These are phyloP conservation scores for Chironex yamaguchii DNA, from an alignment of 30 jellyfish, hydroid and myxozoan genomes.

Conservation along the genomic window DNA sequence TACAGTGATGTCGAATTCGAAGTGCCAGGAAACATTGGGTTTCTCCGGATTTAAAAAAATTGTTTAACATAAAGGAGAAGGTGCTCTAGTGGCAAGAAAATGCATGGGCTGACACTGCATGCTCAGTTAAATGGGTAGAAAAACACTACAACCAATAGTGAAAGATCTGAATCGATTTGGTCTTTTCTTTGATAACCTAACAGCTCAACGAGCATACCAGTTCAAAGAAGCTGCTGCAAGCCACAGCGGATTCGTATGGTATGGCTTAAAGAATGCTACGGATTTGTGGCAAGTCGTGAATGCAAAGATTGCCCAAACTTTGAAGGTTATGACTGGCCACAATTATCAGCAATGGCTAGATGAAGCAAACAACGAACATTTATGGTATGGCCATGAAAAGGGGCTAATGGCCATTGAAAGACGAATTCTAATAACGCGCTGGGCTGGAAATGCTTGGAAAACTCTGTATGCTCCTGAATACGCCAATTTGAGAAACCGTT, in stretches of 20 bases:
- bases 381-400: slow-evolving; percentile 43
- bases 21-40: too few species aligned
- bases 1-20: too few species aligned
- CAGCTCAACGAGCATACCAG: slow-evolving; percentile 18
- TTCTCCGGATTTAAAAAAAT: too few species aligned
- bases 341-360: slow-evolving; percentile 19
- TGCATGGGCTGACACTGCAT: neutral
- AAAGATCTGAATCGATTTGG: neutral
- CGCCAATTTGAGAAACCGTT: neutral
- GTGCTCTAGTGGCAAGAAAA: neutral
- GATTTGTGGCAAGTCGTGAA: slow-evolving; percentile 61
- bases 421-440: neutral
- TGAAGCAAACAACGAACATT: slow-evolving; percentile 14
- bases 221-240: slow-evolving; percentile 43
- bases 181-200: slow-evolving; percentile 25
- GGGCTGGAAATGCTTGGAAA: neutral
- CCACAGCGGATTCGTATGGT: slow-evolving; percentile 6
- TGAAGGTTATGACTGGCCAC: neutral
- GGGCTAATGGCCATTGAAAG: neutral
- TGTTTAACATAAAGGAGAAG: neutral
- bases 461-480: neutral
- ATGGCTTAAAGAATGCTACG: slow-evolving; percentile 22
- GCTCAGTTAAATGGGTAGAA: neutral
- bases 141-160: neutral
- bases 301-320: slow-evolving; percentile 41